These are phyloP conservation scores for Hylaeus anthracinus DNA, from an alignment of 1,140 invertebrate species.

Conservation along the genomic window DNA sequence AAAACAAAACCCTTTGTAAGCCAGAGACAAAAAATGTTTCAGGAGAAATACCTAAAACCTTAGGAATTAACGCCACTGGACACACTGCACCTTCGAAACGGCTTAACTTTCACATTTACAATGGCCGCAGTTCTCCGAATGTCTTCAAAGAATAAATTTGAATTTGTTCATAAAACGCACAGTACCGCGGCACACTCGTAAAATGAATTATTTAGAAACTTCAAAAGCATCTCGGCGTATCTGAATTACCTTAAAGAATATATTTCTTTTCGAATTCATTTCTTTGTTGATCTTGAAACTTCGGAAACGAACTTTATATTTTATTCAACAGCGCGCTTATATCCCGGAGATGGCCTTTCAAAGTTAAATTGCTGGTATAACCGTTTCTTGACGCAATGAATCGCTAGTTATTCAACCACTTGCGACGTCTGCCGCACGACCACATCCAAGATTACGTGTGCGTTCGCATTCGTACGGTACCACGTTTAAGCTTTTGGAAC, in stretches of 20 bases:
- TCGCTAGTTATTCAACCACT: slow-evolving; percentile 5
- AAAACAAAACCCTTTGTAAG: too few species aligned
- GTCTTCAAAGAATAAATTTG: too few species aligned
- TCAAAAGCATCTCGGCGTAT: too few species aligned
- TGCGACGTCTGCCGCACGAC: neutral
- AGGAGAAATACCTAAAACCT: too few species aligned
- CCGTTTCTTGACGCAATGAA: slow-evolving; percentile 11
- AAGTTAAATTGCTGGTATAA: slow-evolving; percentile 34
- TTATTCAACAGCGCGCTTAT: slow-evolving; percentile 3
- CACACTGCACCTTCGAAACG: too few species aligned
- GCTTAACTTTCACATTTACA: too few species aligned
- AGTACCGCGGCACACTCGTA: too few species aligned
- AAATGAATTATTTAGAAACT: too few species aligned
- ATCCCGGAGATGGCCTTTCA: slow-evolving; percentile 8
- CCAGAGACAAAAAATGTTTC: too few species aligned
- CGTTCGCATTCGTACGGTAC: neutral
- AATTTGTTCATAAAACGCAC: too few species aligned
- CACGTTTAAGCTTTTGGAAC: slow-evolving; percentile 18
- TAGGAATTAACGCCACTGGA: too few species aligned
- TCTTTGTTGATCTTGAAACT: slow-evolving; percentile 7
- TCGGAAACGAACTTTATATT: slow-evolving; percentile 2
- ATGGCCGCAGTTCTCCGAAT: too few species aligned
- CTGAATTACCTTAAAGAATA: neutral
- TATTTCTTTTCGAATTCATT: neutral
- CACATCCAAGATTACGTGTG: neutral